Evolutionary conservation across 2,113 vertebrate species (phyloP), one percentile per base, ranked within the genome.

Genomic region (Mystacornis crossleyi): DNA sequence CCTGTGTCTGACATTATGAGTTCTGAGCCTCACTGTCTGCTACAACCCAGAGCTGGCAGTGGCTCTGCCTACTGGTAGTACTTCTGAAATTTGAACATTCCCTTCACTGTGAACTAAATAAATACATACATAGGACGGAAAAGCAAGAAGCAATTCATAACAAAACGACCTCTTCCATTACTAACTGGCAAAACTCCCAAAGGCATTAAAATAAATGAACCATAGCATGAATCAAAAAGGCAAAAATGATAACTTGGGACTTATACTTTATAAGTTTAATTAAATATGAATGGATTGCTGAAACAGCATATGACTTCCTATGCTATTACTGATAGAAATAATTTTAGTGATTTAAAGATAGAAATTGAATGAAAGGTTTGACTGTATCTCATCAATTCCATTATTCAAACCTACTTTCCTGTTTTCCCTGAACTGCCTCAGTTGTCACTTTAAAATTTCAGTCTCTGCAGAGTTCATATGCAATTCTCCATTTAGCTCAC

Each of bases 91-190:
- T 5, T 25, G 18, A 40, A 81, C 91, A 60, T 82, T 71, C 55
- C 18, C 10, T 90, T 87, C 11, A 1, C 51, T 48, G 17, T 77
- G 89, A 60, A 28, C 48, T 78, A 60, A 83, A 55, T 72, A 91
- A 96, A 91, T 40, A 77, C 55, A 77, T 28, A 58, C 40, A 29
- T 29, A 31, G 48, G 40, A 51, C 40, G 36, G 54, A 78, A 77
- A 87, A 90, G 48, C 28, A 95, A 86, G 75, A 65, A 80, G 50
- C 29, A 55, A 50, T 94, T 92, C 54, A 70, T 80, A 93, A 72
- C n/a, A 91, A 81, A 96, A 65, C 70, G 45, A 88, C 65, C 78
- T 93, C 67, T 74, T 97, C 55, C 72, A 43, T 96, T 94, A 90
- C 94, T 95, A 95, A 93, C 60, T 75, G 72, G 78, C 53, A 93